Evolutionary conservation across 1,140 invertebrate genomes (phyloP), one percentile per base, ranked within the genome.

Genomic region (Akabosia matsudoensis): DNA sequence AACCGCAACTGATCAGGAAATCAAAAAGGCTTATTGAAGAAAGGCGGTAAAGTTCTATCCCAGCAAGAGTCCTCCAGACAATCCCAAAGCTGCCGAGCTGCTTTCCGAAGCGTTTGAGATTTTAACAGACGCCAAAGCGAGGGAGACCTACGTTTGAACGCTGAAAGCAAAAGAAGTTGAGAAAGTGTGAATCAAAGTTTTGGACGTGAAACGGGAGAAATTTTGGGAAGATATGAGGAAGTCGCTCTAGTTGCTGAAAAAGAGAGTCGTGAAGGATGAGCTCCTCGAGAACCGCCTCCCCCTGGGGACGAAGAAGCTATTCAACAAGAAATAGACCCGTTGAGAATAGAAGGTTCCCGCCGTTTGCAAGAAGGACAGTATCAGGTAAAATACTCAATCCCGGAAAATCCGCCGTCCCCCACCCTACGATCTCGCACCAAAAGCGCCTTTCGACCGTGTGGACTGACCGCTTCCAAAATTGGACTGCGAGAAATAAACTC

Each of bases 11-110:
- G 87, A 88, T 83, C 87, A 90, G 81, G 92, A 94, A 83, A 94
- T 98, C 31, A 92, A 95, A 85, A 96, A 92, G 87, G 94, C 94
- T 0, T 98, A 97, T 83, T 87, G 95, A 31, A 97, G 96, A 84
- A 95, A 94, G 85, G 95, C 96, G 0, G 85, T 97, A 26, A 89
- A 89, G 84, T 96, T 93, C 83, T 95, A 98, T 91, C 96, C 96
- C 64, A 95, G 97, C 83, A 97, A 98, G 88, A 97, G 97, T 86
- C n/a, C n/a, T n/a, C 95, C 95, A 22, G 91, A 97, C 82, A 92
- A 97, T 87, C 92, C 94, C 34, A 90, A 92, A 87, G 95, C 95
- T 72, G 90, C 90, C 1, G 91, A 93, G 85, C 87, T 91, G 73
- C 83, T 97, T n/a, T 93, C 93, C 1, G 90, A 90, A 84, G 93